phyloP scores from a whole-genome alignment of 1,140 invertebrate species.

The Drosophila obscura region DNA sequence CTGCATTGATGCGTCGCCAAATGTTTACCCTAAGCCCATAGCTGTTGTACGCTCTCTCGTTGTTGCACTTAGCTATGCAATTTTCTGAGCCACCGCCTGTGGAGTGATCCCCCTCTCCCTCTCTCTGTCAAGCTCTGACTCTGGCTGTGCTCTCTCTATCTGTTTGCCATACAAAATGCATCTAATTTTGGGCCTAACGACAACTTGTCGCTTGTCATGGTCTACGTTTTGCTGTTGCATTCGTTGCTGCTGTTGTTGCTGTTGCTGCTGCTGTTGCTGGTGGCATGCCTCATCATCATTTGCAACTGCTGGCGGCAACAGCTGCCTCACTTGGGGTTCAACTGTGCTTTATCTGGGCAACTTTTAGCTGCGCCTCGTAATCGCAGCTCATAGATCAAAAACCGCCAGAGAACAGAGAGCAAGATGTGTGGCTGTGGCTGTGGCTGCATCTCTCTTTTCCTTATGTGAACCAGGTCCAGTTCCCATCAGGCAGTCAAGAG shows the following conservation, averaged over 20 bases:
- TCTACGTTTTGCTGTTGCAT: conserved; percentile 10
- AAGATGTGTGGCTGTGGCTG: conserved; percentile 19
- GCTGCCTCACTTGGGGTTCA: conserved; percentile 62
- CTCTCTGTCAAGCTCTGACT: conserved; percentile 14
- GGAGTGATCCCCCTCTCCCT: conserved; percentile 1
- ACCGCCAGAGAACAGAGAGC: conserved; percentile 15
- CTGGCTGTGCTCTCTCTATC: conserved; percentile 23
- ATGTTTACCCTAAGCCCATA: conserved; percentile 68
- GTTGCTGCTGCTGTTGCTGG: conserved; percentile 31
- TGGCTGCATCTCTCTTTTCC: conserved; percentile 38
- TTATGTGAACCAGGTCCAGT: conserved; percentile 71
- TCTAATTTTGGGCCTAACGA: conserved; percentile 80
- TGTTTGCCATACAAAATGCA: conserved; percentile 71
- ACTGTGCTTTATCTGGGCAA: conserved; percentile 69
- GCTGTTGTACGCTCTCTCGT: conserved; percentile 14
- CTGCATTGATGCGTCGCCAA: conserved; percentile 71
- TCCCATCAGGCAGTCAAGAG: conserved; percentile 45
- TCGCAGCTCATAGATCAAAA: conserved; percentile 61
- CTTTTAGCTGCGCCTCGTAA: conserved; percentile 66
- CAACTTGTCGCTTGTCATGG: conserved; percentile 79
- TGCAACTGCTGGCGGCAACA: conserved; percentile 66
- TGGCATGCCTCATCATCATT: conserved; percentile 72
- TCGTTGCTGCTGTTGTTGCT: conserved; percentile 19
- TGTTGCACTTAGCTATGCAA: no score
- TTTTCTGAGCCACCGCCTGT: no score